These are phyloP conservation scores for Metopia argyrocephala DNA, from an alignment of 2,888 invertebrate genomes.

Conservation along the genomic window DNA sequence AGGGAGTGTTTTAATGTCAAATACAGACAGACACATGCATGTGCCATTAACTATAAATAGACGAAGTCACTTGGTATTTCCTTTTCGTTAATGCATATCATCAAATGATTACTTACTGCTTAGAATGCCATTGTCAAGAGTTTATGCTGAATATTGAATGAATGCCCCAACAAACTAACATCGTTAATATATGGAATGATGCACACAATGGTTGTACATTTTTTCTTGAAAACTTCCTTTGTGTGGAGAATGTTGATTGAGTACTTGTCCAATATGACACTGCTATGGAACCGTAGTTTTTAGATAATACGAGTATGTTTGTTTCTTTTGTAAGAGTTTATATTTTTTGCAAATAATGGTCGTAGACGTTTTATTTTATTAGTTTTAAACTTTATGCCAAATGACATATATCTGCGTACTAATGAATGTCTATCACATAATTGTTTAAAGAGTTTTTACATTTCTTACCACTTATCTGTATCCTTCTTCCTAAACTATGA, in stretches of 20 bases:
- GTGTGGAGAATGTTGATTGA: constrained; percentile 2
- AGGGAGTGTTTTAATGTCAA: neutral
- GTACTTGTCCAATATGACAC: neutral
- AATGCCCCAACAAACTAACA: constrained; percentile 10
- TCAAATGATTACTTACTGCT: constrained; percentile 1
- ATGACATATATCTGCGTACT: constrained; percentile 38
- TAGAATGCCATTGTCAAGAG: constrained; percentile 21
- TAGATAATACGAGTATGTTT: neutral
- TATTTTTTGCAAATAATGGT: neutral
- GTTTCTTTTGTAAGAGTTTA: neutral
- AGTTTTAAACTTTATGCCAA: no score
- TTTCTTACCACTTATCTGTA: neutral
- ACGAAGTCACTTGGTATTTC: neutral
- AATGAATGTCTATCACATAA: constrained; percentile 49
- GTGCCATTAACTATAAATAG: neutral
- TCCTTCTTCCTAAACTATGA: no score
- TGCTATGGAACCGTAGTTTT: neutral
- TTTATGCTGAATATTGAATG: neutral
- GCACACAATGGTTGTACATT: neutral
- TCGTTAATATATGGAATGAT: neutral
- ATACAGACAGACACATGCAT: neutral
- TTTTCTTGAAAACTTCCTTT: neutral
- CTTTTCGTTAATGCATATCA: neutral
- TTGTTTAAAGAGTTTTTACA: neutral
- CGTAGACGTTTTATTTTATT: neutral